Percentiles rank a stretch among this genome's conserved stretches.
These are phyloP conservation scores for Pomatostomus ruficeps DNA, from an alignment of 2,113 vertebrate genomes.

Conservation along the genomic window DNA sequence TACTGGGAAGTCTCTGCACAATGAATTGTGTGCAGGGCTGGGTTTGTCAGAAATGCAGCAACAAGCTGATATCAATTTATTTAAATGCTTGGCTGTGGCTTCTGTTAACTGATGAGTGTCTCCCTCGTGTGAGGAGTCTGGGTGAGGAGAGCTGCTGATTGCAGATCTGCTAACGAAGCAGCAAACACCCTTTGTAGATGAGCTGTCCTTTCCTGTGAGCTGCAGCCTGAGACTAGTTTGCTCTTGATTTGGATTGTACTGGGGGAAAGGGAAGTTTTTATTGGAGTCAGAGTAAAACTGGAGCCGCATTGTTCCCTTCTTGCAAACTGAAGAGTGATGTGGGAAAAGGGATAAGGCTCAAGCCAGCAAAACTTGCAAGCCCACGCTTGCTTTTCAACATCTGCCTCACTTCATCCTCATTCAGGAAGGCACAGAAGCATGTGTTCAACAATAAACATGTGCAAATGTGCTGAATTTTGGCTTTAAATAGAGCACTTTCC, in stretches of 20 bases:
- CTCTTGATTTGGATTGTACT: not conserved
- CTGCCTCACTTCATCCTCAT: constrained; percentile 1
- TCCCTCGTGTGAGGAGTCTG: not conserved
- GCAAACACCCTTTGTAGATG: not conserved
- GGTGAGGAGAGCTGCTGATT: not conserved
- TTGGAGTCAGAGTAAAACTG: not conserved
- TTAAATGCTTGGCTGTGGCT: not conserved
- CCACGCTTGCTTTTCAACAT: constrained; percentile 3
- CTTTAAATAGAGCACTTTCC: constrained; percentile 35
- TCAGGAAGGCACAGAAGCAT: not conserved
- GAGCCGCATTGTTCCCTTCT: not conserved
- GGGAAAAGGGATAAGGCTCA: not conserved
- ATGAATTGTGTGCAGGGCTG: not conserved
- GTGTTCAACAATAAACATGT: constrained; percentile 16
- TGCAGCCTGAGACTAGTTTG: not conserved
- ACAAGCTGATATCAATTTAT: constrained; percentile 6
- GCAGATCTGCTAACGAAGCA: not conserved
- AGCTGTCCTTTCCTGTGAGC: not conserved
- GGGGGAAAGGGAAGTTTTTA: not conserved
- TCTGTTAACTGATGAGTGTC: not conserved
- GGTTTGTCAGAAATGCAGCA: constrained; percentile 29
- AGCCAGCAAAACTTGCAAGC: constrained; percentile 11
- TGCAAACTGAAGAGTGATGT: not conserved
- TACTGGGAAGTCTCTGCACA: not conserved
- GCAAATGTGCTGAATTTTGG: constrained; percentile 17